Percentiles rank a stretch among this genome's conserved stretches.
These are phyloP conservation scores for Indicator indicator DNA, from an alignment of 2,113 vertebrate species.

Conservation along the genomic window DNA sequence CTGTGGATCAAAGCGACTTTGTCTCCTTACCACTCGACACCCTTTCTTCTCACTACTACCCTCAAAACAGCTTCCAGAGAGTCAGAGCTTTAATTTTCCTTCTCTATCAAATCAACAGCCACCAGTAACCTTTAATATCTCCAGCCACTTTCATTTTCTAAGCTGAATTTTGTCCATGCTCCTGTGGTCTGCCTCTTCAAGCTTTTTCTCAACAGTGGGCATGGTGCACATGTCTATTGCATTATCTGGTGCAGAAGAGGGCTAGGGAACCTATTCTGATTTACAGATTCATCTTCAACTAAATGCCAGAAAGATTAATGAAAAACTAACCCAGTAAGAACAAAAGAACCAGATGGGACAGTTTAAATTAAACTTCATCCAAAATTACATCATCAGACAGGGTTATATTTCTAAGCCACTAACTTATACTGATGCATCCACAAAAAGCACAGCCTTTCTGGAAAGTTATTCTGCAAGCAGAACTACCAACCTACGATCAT, in stretches of 20 bases:
- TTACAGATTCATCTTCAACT: neutral
- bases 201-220: neutral
- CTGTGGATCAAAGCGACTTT: neutral
- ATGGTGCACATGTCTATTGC: rapidly evolving
- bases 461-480: neutral
- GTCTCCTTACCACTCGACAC: neutral
- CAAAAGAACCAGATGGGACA: neutral
- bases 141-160: neutral
- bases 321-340: neutral
- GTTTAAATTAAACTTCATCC: neutral
- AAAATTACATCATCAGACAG: neutral
- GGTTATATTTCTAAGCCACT: neutral
- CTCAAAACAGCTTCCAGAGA: neutral
- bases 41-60: neutral
- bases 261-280: neutral
- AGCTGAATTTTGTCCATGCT: neutral
- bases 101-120: neutral
- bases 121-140: neutral
- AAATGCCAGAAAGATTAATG: neutral
- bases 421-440: neutral
- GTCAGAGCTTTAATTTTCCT: neutral
- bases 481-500: neutral
- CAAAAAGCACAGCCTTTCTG: neutral
- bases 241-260: neutral
- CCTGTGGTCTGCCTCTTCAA: neutral